phyloP scores from a whole-genome alignment of 2,113 vertebrate species.

The Pangasianodon gigas region DNA sequence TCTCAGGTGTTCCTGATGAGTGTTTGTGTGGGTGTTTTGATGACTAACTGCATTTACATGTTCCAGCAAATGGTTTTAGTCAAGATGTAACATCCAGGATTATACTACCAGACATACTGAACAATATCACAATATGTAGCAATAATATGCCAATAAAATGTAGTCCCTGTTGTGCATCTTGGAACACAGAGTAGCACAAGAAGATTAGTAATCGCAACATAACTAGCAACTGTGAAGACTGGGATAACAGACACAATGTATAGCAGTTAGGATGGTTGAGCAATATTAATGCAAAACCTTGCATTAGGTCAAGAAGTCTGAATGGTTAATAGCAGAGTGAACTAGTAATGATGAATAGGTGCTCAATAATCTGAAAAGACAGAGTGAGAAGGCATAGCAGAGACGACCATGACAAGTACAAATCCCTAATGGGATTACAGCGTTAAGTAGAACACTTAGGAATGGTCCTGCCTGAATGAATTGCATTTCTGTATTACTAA shows the following conservation, averaged over 20 bases:
- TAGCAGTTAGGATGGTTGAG: not conserved
- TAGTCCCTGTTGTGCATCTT: not conserved
- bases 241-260: not conserved
- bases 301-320: not conserved
- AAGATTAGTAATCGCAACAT: not conserved
- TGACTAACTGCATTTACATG: not conserved
- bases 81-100: not conserved
- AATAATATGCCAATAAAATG: not conserved
- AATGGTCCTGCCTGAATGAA: not conserved
- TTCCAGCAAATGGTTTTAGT: not conserved
- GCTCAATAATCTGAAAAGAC: constrained; percentile 1
- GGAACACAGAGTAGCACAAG: not conserved
- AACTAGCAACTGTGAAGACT: too few relatives aligned
- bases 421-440: constrained; percentile 6
- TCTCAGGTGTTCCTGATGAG: not conserved
- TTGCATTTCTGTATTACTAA: constrained; percentile 4
- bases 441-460: constrained; percentile 2
- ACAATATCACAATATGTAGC: not conserved
- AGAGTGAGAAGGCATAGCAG: too few relatives aligned
- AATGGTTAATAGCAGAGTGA: not conserved
- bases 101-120: too few relatives aligned
- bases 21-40: not conserved
- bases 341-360: not conserved
- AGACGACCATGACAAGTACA: not conserved
- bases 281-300: not conserved